Evolutionary conservation across 2,888 invertebrate genomes (phyloP).

Genomic region (Ligdia adustata): DNA sequence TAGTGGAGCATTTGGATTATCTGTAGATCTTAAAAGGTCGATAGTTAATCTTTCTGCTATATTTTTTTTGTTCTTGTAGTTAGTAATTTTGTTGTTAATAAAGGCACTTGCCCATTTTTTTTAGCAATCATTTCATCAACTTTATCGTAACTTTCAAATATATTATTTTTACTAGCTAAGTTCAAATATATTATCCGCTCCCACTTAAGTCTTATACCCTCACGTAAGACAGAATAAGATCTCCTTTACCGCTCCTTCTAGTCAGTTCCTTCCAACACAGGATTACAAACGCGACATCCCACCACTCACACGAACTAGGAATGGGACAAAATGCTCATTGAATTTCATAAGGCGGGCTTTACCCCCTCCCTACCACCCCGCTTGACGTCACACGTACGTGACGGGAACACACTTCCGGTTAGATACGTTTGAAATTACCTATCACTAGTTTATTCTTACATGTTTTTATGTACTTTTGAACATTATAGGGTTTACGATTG

Average conservation of each 20-base stretch:
- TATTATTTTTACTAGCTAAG: no score
- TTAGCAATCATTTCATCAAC: no score
- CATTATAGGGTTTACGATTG: no score
- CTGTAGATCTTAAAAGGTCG: no score
- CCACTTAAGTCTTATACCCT: no score
- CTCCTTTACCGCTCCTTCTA: background rate
- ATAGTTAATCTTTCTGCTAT: no score
- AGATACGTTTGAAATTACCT: slow-evolving; percentile 13
- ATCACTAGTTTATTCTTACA: slow-evolving; percentile 9
- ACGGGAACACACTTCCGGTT: slow-evolving; percentile 27
- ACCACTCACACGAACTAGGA: slow-evolving; percentile 40
- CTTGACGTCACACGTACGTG: slow-evolving; percentile 14
- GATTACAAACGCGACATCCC: slow-evolving; percentile 45
- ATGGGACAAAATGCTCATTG: slow-evolving; percentile 71
- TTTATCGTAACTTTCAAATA: no score
- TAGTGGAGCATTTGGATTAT: no score
- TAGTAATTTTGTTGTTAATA: no score
- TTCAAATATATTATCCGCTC: no score
- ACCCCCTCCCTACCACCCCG: slow-evolving; percentile 15
- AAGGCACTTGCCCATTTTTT: no score
- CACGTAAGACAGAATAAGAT: background rate
- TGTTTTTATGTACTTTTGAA: slow-evolving; percentile 23
- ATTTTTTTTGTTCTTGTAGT: no score
- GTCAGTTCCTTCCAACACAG: slow-evolving; percentile 29
- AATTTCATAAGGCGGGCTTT: slow-evolving; percentile 66